These are phyloP conservation scores for Palythoa heliodiscus DNA, from an alignment of 92 coral and sea anemone species.

Conservation along the genomic window DNA sequence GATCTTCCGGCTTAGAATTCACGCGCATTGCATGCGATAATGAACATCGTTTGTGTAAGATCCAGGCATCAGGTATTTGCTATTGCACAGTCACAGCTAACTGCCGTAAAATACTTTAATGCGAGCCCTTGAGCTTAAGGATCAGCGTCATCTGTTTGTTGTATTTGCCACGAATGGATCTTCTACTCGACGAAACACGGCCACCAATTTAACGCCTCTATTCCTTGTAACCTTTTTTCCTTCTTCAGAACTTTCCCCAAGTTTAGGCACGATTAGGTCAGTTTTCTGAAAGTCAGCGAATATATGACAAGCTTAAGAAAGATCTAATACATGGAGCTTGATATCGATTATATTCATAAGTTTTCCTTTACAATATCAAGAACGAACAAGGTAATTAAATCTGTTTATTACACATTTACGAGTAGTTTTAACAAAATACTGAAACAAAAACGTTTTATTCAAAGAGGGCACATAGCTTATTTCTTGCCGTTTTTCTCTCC, in stretches of 20 bases:
- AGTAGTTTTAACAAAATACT: too few relatives aligned
- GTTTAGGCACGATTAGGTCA: constrained; percentile 85
- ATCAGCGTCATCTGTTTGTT: background rate
- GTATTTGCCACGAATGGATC: constrained; percentile 49
- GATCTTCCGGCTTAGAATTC: background rate
- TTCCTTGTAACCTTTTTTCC: constrained; percentile 96
- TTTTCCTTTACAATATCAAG: too few relatives aligned
- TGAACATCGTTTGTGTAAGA: background rate
- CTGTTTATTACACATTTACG: too few relatives aligned
- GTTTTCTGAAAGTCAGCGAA: constrained; percentile 48
- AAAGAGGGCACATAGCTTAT: too few relatives aligned
- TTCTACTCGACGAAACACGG: constrained; percentile 83
- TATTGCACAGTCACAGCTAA: background rate
- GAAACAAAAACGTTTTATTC: too few relatives aligned
- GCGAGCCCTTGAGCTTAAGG: background rate
- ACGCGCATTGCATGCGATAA: too few relatives aligned
- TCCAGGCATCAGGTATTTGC: background rate
- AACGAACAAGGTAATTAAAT: too few relatives aligned
- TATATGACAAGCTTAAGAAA: background rate
- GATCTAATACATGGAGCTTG: too few relatives aligned
- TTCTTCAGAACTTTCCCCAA: constrained; percentile 90
- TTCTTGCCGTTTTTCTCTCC: too few relatives aligned
- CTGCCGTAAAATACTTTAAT: background rate
- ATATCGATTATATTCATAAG: too few relatives aligned
- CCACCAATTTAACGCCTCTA: constrained; percentile 83